Percentiles rank a stretch among this genome's conserved stretches.
Conservation (phyloP, 37 sponge, comb jelly and placozoan species). For the Petrosia ficiformis region DNA sequence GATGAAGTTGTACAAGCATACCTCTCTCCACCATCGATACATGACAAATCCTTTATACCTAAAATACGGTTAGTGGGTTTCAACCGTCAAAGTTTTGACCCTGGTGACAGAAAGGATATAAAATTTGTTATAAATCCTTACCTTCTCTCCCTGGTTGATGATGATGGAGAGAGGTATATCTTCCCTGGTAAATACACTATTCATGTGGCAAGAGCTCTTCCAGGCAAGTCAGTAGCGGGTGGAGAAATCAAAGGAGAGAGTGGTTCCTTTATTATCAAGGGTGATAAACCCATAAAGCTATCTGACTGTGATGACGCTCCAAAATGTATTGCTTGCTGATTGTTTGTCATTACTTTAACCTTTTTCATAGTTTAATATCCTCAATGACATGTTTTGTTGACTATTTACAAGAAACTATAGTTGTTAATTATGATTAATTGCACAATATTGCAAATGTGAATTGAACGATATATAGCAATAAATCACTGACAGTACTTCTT, state of each 20-base stretch:
- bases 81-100: slow-evolving; percentile 12
- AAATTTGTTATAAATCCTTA: slow-evolving; percentile 40
- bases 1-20: slow-evolving; percentile 70
- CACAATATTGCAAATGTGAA: too few species aligned
- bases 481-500: too few species aligned
- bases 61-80: slow-evolving; percentile 50
- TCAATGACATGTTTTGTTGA: too few species aligned
- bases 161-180: slow-evolving; percentile 32
- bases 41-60: slow-evolving; percentile 14
- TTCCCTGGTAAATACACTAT: slow-evolving; percentile 53
- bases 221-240: background rate
- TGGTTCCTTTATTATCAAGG: slow-evolving; percentile 9
- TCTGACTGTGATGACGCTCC: slow-evolving; percentile 12
- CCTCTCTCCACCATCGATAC: slow-evolving; percentile 23
- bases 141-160: slow-evolving; percentile 43
- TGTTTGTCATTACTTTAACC: too few species aligned
- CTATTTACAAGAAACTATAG: too few species aligned
- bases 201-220: background rate
- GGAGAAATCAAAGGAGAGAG: background rate
- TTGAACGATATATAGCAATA: too few species aligned
- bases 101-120: background rate
- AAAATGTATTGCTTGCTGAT: slow-evolving; percentile 31
- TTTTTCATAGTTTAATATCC: too few species aligned
- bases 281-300: background rate
- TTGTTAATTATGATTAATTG: too few species aligned